Conservation (phyloP, 2,797 vertebrate species). For the Arremon aurantiirostris region DNA sequence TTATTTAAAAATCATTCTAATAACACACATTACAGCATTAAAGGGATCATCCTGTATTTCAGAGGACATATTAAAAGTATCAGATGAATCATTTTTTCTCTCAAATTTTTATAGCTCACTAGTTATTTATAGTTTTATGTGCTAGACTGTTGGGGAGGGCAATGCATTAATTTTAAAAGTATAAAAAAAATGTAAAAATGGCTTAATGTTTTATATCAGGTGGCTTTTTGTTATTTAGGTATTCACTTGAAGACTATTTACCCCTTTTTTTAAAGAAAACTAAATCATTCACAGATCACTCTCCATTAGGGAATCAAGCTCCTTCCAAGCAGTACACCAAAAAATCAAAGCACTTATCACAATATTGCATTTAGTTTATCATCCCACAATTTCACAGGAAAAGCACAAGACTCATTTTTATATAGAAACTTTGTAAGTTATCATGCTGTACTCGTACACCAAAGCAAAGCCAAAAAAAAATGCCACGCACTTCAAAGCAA, state of each 20-base stretch:
- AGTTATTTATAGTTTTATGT: background rate
- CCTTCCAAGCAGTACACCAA: background rate
- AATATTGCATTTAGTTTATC: background rate
- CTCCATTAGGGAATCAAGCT: background rate
- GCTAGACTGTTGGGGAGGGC: background rate
- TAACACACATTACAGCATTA: background rate
- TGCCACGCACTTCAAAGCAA: background rate
- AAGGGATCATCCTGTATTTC: background rate
- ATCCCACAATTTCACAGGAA: background rate
- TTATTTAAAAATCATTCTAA: background rate
- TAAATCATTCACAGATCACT: background rate
- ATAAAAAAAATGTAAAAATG: background rate
- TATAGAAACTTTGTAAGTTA: background rate
- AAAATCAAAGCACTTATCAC: background rate
- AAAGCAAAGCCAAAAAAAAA: background rate
- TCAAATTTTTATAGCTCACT: background rate
- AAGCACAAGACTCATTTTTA: background rate
- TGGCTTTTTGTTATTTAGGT: background rate
- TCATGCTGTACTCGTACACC: background rate
- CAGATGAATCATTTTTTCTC: background rate
- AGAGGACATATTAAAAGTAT: background rate
- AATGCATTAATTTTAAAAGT: background rate
- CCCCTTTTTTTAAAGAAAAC: background rate
- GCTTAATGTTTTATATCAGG: background rate
- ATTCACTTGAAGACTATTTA: background rate